Evolutionary conservation across 2,888 invertebrate species (phyloP).

Genomic region (Drosophila anceps): DNA sequence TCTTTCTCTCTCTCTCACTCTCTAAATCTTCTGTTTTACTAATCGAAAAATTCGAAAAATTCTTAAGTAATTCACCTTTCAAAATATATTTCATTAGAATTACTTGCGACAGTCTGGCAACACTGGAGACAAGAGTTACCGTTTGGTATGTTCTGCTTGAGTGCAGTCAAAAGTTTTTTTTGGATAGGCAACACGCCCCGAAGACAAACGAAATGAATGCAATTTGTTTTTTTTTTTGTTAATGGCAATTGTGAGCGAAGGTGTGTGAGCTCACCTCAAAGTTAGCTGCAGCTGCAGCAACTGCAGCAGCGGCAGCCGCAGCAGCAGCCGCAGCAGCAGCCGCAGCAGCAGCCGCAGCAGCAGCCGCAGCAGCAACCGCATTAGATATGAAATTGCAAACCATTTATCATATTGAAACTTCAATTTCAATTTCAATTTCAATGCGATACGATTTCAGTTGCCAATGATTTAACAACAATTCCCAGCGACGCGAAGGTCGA

Average conservation of each 20-base stretch:
- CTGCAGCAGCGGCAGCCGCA: too few species aligned
- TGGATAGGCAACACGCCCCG: conserved; percentile 29
- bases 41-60: too few species aligned
- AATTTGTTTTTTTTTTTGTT: conserved; percentile 32
- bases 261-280: conserved; percentile 29
- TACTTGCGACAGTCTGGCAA: neutral
- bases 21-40: too few species aligned
- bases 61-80: neutral
- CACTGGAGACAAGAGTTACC: neutral
- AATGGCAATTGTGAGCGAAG: conserved; percentile 16
- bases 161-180: neutral
- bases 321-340: too few species aligned
- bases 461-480: conserved; percentile 50
- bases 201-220: conserved; percentile 24
- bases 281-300: too few species aligned
- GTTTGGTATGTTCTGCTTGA: neutral
- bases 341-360: too few species aligned
- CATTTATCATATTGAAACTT: conserved; percentile 19
- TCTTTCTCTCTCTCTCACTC: neutral
- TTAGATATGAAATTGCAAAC: conserved; percentile 45
- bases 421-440: conserved; percentile 22
- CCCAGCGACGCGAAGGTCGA: conserved; percentile 61
- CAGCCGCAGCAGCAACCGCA: neutral
- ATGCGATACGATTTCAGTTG: conserved; percentile 34
- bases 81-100: neutral